These are phyloP conservation scores for Psilopsiagon aurifrons DNA, from an alignment of 2,113 vertebrate genomes.

Conservation along the genomic window DNA sequence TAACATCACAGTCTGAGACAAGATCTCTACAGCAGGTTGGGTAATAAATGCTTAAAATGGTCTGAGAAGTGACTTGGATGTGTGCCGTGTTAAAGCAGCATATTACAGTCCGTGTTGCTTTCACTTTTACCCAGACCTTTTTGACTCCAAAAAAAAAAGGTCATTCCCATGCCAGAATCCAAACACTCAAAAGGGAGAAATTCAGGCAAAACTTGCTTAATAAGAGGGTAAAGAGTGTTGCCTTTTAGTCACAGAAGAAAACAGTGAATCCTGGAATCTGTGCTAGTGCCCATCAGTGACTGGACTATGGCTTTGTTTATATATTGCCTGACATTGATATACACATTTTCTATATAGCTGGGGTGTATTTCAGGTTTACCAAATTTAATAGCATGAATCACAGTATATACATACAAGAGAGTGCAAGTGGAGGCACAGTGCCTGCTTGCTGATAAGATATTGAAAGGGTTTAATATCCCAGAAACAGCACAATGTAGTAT, in stretches of 20 bases:
- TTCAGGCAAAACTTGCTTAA: neutral
- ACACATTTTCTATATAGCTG: fast-evolving
- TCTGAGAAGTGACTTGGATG: neutral
- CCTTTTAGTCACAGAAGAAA: neutral
- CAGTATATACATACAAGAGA: neutral
- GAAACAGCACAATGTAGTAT: neutral
- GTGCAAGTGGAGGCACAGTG: neutral
- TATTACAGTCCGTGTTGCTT: neutral
- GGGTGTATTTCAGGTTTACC: neutral
- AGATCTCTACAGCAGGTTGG: neutral
- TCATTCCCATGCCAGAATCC: neutral
- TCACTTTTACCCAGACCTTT: neutral
- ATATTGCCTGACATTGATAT: neutral
- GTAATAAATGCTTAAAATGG: neutral
- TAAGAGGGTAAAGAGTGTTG: neutral
- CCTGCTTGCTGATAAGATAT: neutral
- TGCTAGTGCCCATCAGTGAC: neutral
- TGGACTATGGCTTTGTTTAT: neutral
- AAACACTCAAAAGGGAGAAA: neutral
- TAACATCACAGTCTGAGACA: neutral
- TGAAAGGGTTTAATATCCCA: neutral
- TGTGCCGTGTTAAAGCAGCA: neutral
- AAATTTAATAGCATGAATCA: neutral
- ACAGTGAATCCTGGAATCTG: neutral
- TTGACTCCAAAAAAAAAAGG: neutral